Base-by-base conservation (phyloP, 2,888 invertebrate genomes). In the Pyrochroa serraticornis region DNA sequence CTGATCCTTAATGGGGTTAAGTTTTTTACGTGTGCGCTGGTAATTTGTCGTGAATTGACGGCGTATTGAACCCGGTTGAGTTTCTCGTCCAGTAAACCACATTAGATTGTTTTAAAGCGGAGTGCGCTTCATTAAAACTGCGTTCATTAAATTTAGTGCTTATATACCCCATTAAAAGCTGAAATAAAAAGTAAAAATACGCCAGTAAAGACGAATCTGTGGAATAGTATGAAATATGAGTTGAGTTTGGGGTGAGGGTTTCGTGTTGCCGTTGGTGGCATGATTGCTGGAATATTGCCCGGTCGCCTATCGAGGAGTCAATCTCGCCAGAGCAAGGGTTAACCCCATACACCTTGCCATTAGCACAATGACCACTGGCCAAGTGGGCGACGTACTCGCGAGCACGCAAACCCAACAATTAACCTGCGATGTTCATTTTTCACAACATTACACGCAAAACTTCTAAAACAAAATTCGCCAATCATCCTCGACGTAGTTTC, bases 241-340 rank as follows among this genome's bases (percentile, higher is more conserved):
- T 14, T 9, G 38, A 7, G 9, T 8, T 42, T 39, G 37, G 44
- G 42, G 39, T 52, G 57, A 46, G 50, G 32, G 34, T 45, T 63
- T 67, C 67, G 67, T 67, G 70, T 63, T 69, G 65, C 67, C 70
- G 70, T 59, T 54, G 58, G 65, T 74, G 62, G 76, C 77, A 77
- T 77, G 77, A 77, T 78, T 77, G 74, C 71, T 62, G 73, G 72
- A 73, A 75, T 77, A 76, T 75, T 74, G 75, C 75, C 63, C 67
- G 66, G 52, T 48, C 43, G 63, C 70, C 66, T 78, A 78, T 78
- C 78, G 68, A 70, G 63, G 63, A 73, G 69, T 73, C 71, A 74
- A 78, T 77, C 78, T 75, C 65, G 54, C 58, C 65, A 64, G 67
- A 71, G 72, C 67, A 73, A 72, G 72, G 76, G 75, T 75, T 74